Evolutionary conservation across 92 coral and sea anemone species (phyloP).

Genomic region (Palythoa grandiflora): DNA sequence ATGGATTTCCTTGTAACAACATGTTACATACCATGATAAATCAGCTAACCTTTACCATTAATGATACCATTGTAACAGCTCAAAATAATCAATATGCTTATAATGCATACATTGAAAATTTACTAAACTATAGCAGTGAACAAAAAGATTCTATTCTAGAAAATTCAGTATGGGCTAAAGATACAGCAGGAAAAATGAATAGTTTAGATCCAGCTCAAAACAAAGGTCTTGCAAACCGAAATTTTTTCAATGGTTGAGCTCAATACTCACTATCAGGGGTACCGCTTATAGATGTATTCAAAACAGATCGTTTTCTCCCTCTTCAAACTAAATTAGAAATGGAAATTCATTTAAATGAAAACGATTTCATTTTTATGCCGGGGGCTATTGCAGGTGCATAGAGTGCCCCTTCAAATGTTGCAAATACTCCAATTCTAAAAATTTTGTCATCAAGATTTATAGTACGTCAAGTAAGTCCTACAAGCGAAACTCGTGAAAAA

Average conservation of each 20-base stretch:
- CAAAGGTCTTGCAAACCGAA: too few relatives aligned
- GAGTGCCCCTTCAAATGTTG: too few relatives aligned
- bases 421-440: too few relatives aligned
- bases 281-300: conserved; percentile 45
- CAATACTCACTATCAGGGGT: not conserved
- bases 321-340: conserved; percentile 27
- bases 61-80: conserved; percentile 48
- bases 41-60: conserved; percentile 48
- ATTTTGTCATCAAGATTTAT: not conserved
- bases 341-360: conserved; percentile 11
- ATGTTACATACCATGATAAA: conserved; percentile 43
- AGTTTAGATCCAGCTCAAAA: too few relatives aligned
- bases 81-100: conserved; percentile 43
- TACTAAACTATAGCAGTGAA: too few relatives aligned
- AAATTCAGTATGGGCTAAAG: too few relatives aligned
- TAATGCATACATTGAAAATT: too few relatives aligned
- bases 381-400: not conserved
- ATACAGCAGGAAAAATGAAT: too few relatives aligned
- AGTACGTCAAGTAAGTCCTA: not conserved
- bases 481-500: not conserved
- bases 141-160: too few relatives aligned
- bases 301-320: conserved; percentile 14
- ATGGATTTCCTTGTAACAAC: conserved; percentile 28
- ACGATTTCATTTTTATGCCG: conserved; percentile 44
- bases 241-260: too few relatives aligned